A percentile compares a stretch with the other conserved stretches of the same genome.
phyloP scores from a whole-genome alignment of 2,797 vertebrate genomes.

The Pseudomugil tenellus region DNA sequence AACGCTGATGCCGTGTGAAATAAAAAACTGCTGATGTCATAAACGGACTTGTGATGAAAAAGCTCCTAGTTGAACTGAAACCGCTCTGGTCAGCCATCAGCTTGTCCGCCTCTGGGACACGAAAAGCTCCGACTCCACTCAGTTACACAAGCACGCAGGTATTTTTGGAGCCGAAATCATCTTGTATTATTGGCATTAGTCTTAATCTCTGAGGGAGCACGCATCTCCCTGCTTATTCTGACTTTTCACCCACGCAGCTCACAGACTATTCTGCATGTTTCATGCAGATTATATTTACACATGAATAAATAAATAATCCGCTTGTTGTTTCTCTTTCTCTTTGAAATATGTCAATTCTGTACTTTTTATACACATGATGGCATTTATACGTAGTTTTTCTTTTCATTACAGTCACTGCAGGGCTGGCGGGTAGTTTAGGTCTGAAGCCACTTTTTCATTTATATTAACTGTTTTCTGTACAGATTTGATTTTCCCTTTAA shows the following conservation, averaged over 20 bases:
- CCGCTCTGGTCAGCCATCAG: too few species aligned
- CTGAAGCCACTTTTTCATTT: neutral
- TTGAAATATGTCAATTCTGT: too few species aligned
- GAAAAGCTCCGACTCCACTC: conserved; percentile 4
- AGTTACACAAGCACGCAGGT: conserved; percentile 19
- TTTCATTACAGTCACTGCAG: neutral
- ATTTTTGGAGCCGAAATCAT: conserved; percentile 42
- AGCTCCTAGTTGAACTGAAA: too few species aligned
- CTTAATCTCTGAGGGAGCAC: conserved; percentile 11
- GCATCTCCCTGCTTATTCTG: conserved; percentile 16
- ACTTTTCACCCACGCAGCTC: conserved; percentile 28
- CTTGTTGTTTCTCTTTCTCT: too few species aligned
- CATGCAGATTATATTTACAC: neutral
- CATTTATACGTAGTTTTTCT: too few species aligned
- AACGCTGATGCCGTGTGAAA: neutral
- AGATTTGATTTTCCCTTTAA: neutral
- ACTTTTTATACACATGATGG: too few species aligned
- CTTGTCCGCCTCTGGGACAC: conserved; percentile 31
- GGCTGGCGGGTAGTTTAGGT: neutral
- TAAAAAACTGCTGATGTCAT: too few species aligned
- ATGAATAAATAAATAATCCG: neutral
- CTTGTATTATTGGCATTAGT: conserved; percentile 25
- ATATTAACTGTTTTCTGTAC: neutral
- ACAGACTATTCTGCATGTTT: conserved; percentile 7
- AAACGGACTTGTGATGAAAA: too few species aligned